Base-by-base conservation (phyloP, 2,888 invertebrate species). In the Nycteola revayana region DNA sequence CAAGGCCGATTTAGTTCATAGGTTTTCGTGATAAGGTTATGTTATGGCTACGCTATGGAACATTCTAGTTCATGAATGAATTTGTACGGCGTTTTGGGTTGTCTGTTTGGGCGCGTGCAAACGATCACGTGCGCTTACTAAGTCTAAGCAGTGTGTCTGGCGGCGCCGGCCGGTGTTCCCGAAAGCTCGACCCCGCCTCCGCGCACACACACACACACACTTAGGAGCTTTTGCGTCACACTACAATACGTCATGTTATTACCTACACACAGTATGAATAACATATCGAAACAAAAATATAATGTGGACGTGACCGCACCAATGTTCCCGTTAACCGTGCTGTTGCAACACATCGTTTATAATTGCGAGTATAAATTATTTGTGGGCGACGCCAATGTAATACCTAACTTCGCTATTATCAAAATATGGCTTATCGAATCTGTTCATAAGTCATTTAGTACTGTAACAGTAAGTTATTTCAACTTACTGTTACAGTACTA, bases 121-220 rank as follows among this genome's bases (percentile, higher is more conserved):
- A 25, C 28, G 35, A 60, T 77, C 86, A 85, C 86, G 87, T 80
- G 69, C 74, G 65, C 72, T 59, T 37, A 25, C 32, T 28, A 32
- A 41, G 36, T 36, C 32, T 28, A 32, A 41, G 36, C 38, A 31
- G 27, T 33, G 27, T 33, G 41, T 39, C 36, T 51, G 40, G 32
- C 40, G 27, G 24, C 31, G 25, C 9, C 10, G 28, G 47, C 41
- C 49, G 58, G 49, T 42, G 58, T 62, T 66, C 69, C 70, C 73
- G 56, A 69, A 75, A 68, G 66, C 65, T 66, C 44, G 51, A 67
- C 64, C 70, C 52, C 70, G 64, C 72, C 73, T 48, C 25, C 54
- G 34, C 46, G 36, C 51, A 54, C 65, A 55, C 62, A 66, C 54
- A 57, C 52, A 49, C 44, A 34, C 36, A 49, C 28, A 35, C 21